phyloP scores from a whole-genome alignment of 1,140 invertebrate species.

The Sycophaga agraensis region DNA sequence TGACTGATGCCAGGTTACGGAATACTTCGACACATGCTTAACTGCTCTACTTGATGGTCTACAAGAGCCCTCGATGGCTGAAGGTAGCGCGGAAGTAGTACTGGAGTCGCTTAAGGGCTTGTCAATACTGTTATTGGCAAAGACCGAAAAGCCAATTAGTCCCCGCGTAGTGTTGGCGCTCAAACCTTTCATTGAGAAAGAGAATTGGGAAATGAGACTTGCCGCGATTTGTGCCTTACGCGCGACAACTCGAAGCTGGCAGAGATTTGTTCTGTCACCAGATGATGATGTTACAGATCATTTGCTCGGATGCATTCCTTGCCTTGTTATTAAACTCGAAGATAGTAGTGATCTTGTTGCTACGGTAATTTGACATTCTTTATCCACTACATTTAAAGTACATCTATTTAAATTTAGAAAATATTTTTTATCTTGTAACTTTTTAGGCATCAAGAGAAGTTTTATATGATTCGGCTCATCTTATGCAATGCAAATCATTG shows the following conservation, averaged over 20 bases:
- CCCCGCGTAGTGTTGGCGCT: constrained; percentile 46
- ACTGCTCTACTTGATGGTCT: constrained; percentile 46
- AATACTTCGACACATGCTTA: constrained; percentile 48
- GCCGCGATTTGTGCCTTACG: constrained; percentile 45
- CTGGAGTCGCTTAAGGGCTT: constrained; percentile 48
- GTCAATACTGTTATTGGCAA: constrained; percentile 40
- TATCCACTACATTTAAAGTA: background rate
- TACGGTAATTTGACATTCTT: constrained; percentile 29
- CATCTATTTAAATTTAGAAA: no score
- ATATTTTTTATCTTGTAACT: background rate
- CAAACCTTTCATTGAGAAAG: constrained; percentile 51
- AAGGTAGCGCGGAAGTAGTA: constrained; percentile 43
- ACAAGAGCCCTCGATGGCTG: constrained; percentile 41
- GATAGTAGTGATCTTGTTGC: constrained; percentile 40
- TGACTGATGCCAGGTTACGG: constrained; percentile 36
- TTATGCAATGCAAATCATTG: constrained; percentile 39
- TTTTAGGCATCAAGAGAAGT: constrained; percentile 41
- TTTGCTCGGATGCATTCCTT: constrained; percentile 47
- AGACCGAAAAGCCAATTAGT: constrained; percentile 41
- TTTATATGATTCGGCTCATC: constrained; percentile 36
- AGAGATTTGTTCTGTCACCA: constrained; percentile 33
- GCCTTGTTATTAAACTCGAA: constrained; percentile 46
- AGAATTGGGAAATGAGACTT: constrained; percentile 47
- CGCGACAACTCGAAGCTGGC: constrained; percentile 40
- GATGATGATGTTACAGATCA: constrained; percentile 48